phyloP scores from a whole-genome alignment of 2,888 invertebrate species.

The Hybos culiciformis region DNA sequence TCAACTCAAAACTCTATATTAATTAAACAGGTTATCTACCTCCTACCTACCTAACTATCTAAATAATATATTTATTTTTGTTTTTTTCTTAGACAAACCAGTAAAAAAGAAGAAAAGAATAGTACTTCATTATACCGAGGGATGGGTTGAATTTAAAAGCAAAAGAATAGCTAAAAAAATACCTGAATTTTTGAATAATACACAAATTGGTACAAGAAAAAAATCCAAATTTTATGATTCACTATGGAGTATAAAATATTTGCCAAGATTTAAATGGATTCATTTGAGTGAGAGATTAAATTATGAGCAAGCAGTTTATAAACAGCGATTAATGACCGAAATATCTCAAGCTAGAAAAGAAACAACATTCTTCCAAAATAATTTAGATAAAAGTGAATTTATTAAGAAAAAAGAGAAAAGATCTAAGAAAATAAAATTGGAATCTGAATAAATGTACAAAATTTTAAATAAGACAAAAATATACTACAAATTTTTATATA shows the following conservation, averaged over 20 bases:
- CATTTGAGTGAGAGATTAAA: slow-evolving; percentile 87
- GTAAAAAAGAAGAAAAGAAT: slow-evolving; percentile 37
- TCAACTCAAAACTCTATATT: no score
- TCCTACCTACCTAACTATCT: no score
- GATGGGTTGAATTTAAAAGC: slow-evolving; percentile 89
- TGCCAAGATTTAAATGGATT: slow-evolving; percentile 90
- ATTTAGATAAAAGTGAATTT: slow-evolving; percentile 66
- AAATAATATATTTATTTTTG: not conserved
- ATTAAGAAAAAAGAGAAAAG: slow-evolving; percentile 36
- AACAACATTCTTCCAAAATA: slow-evolving; percentile 70
- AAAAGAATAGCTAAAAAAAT: slow-evolving; percentile 79
- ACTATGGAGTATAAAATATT: slow-evolving; percentile 93
- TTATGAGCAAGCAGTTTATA: slow-evolving; percentile 80
- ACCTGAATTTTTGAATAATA: slow-evolving; percentile 72
- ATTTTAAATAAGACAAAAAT: no score
- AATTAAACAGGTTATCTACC: no score
- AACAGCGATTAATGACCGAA: slow-evolving; percentile 73
- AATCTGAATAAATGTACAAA: no score
- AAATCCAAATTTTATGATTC: slow-evolving; percentile 77
- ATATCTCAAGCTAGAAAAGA: slow-evolving; percentile 86
- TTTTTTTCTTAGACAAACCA: slow-evolving; percentile 15
- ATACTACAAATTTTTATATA: no score
- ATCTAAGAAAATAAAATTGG: slow-evolving; percentile 20
- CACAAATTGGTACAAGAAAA: slow-evolving; percentile 71
- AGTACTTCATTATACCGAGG: slow-evolving; percentile 65